These are phyloP conservation scores for Tragelaphus imberbis DNA, from an alignment of 2,113 vertebrate species.

Conservation along the genomic window DNA sequence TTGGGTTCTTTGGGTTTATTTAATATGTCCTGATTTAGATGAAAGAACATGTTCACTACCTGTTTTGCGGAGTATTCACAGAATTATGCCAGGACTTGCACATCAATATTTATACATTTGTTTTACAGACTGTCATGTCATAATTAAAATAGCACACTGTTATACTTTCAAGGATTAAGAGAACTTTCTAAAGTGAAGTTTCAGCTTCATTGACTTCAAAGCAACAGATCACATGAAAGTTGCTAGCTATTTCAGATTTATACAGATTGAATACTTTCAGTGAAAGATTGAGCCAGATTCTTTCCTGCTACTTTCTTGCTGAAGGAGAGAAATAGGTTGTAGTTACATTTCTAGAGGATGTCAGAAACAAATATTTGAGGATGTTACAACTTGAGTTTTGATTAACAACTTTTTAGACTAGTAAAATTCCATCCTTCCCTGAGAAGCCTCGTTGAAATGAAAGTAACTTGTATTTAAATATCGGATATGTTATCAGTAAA, in stretches of 20 bases:
- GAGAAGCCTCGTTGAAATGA: not conserved
- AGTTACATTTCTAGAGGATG: not conserved
- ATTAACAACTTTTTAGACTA: not conserved
- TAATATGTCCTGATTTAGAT: not conserved
- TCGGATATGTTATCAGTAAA: not conserved
- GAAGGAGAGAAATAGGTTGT: not conserved
- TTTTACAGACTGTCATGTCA: slow-evolving; percentile 18
- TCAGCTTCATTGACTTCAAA: slow-evolving; percentile 47
- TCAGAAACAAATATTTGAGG: not conserved
- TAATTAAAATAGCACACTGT: slow-evolving; percentile 40
- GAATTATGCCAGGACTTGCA: slow-evolving; percentile 12
- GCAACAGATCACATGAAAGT: not conserved
- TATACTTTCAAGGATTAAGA: slow-evolving; percentile 37
- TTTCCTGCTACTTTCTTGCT: slow-evolving; percentile 42
- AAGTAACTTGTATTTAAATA: slow-evolving; percentile 25
- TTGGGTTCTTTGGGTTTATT: not conserved
- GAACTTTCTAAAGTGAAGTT: slow-evolving; percentile 52
- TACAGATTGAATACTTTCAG: slow-evolving; percentile 26
- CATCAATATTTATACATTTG: slow-evolving; percentile 39
- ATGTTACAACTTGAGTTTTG: slow-evolving; percentile 4
- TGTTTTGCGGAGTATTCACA: not conserved
- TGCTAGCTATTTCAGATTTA: slow-evolving; percentile 20
- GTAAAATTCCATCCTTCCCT: not conserved
- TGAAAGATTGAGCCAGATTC: slow-evolving; percentile 2
- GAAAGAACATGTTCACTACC: not conserved